Evolutionary conservation across 1,140 invertebrate genomes (phyloP), one percentile per base, ranked within the genome.

Genomic region (Macrobrachium nipponense): DNA sequence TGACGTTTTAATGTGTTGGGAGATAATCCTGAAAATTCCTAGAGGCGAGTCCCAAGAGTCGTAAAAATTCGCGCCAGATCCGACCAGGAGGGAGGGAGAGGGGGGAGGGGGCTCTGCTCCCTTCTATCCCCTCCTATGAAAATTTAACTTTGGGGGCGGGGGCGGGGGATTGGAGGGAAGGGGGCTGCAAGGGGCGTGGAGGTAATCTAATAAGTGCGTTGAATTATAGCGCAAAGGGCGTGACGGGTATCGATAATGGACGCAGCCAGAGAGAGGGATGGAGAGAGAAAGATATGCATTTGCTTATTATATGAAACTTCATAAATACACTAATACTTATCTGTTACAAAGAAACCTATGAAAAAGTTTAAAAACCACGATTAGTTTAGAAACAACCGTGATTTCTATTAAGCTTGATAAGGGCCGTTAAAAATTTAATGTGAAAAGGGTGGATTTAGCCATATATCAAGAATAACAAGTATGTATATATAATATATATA

Each of bases 1-100:
- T 76, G 51, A 76, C 20, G 73, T 59, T 76, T 51, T 76, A 76
- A 76, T 76, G 73, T 76, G 73, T 76, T 17, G 73, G 73, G 17
- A 73, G 27, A 76, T 76, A 76, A 76, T 76, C 73, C 23, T 76
- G 73, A 43, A 76, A 76, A 76, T 76, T 76, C 73, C 51, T 51
- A 51, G 51, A 43, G 18, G 14, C 73, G 18, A 43, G 44, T 59
- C 20, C 73, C 73, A n/a, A 20, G 73, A 18, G 18, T 76, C 72
- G 73, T 76, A 76, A 76, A 76, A 76, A 36, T 76, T 58, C 51
- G 51, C 51, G 51, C 51, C 51, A 51, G 51, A 51, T 51, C 51
- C 51, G 51, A 51, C 51, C 51, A 51, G 51, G 51, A 51, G 51
- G 51, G 51, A 7, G 4, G 27, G 27, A 4, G 14, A 15, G 44